A percentile compares a stretch with the other conserved stretches of the same genome.
phyloP scores from a whole-genome alignment of 2,888 invertebrate genomes.

The Dromius quadrimaculatus region DNA sequence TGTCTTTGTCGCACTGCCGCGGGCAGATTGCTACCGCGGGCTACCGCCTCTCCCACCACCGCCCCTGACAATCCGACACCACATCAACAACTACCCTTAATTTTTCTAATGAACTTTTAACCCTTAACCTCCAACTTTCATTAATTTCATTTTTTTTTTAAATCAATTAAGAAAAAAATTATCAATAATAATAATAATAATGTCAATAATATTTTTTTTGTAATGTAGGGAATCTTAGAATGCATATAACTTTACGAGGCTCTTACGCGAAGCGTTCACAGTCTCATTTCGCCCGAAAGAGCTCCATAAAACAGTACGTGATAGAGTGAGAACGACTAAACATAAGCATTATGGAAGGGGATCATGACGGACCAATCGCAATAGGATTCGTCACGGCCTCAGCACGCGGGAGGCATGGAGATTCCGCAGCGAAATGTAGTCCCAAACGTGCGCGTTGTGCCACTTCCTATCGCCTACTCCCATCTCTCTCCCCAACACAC shows the following conservation, averaged over 20 bases:
- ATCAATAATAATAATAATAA: neutral
- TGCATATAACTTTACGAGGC: constrained; percentile 49
- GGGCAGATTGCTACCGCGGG: constrained; percentile 58
- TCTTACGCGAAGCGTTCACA: constrained; percentile 44
- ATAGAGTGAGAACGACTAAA: constrained; percentile 56
- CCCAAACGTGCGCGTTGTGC: constrained; percentile 59
- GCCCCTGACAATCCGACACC: constrained; percentile 48
- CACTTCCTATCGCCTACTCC: constrained; percentile 58
- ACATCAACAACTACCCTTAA: constrained; percentile 15
- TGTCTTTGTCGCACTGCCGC: constrained; percentile 58
- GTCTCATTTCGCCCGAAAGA: constrained; percentile 47
- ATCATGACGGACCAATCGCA: constrained; percentile 71
- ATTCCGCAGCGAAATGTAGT: constrained; percentile 65
- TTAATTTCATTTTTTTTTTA: too few relatives aligned
- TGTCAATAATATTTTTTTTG: constrained; percentile 13
- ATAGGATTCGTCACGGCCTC: constrained; percentile 72
- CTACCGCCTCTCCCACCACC: constrained; percentile 65
- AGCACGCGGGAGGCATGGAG: constrained; percentile 63
- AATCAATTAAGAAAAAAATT: constrained; percentile 43
- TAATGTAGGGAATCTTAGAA: constrained; percentile 44
- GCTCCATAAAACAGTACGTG: constrained; percentile 52
- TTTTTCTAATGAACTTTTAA: constrained; percentile 39
- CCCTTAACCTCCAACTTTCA: too few relatives aligned
- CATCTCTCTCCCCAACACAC: constrained; percentile 54
- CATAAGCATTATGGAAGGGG: constrained; percentile 63